Evolutionary conservation across 1,140 invertebrate species (phyloP).

Genomic region (Caenorhabditis briggsae): DNA sequence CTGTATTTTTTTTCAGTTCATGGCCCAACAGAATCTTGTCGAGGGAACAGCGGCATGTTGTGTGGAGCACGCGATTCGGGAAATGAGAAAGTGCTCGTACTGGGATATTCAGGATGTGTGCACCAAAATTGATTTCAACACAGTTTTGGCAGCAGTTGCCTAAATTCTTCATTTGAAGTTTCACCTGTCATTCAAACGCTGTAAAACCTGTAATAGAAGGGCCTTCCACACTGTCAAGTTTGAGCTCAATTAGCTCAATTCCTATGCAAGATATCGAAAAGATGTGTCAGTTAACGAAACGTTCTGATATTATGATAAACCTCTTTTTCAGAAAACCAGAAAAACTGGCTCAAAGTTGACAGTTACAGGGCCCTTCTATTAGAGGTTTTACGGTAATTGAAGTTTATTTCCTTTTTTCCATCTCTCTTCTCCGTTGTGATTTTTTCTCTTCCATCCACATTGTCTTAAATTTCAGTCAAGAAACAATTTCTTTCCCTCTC

Average conservation of each 20-base stretch:
- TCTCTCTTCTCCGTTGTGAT: neutral
- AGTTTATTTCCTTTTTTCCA: too few relatives aligned
- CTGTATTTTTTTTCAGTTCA: slow-evolving; percentile 41
- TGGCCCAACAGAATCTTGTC: slow-evolving; percentile 43
- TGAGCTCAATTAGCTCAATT: neutral
- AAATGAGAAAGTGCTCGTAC: slow-evolving; percentile 45
- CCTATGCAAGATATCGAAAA: too few relatives aligned
- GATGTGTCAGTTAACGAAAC: too few relatives aligned
- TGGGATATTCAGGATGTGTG: slow-evolving; percentile 51
- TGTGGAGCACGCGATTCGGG: slow-evolving; percentile 40
- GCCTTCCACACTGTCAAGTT: neutral
- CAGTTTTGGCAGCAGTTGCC: slow-evolving; percentile 25
- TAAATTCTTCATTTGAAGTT: neutral
- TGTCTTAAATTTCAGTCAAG: neutral
- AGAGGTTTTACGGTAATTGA: too few relatives aligned
- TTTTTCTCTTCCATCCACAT: neutral
- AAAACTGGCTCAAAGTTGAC: too few relatives aligned
- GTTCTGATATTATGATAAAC: too few relatives aligned
- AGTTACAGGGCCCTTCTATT: too few relatives aligned
- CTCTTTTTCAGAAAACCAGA: too few relatives aligned
- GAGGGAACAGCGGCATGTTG: slow-evolving; percentile 39
- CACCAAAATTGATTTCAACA: slow-evolving; percentile 46
- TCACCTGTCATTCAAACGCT: neutral
- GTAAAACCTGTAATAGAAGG: neutral
- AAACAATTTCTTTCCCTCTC: neutral